Conservation (phyloP, 2,888 invertebrate species). For the Amphipyra tragopoginis region DNA sequence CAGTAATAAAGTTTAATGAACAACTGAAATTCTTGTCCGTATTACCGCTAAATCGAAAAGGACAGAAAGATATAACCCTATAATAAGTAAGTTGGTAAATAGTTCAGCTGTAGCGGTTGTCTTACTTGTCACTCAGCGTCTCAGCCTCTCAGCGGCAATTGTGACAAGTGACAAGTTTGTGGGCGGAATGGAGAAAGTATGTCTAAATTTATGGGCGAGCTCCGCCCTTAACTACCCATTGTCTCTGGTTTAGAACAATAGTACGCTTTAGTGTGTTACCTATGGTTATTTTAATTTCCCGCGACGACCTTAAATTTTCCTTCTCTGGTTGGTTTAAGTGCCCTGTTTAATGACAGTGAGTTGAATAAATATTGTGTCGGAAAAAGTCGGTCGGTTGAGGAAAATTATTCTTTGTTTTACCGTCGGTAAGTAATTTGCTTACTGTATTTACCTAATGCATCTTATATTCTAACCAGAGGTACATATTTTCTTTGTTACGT, state of each 20-base stretch:
- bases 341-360: constrained; percentile 31
- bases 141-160: constrained; percentile 46
- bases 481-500: no score
- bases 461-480: no score
- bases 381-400: constrained; percentile 33
- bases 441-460: constrained; percentile 1
- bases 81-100: constrained; percentile 19
- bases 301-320: constrained; percentile 43
- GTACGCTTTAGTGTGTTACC: constrained; percentile 44
- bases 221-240: constrained; percentile 61
- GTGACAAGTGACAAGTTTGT: constrained; percentile 63
- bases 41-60: background rate
- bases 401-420: constrained; percentile 16
- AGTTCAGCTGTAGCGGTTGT: constrained; percentile 32
- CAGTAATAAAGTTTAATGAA: no score
- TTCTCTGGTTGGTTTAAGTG: constrained; percentile 36
- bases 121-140: constrained; percentile 53
- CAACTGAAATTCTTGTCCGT: background rate
- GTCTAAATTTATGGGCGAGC: constrained; percentile 63
- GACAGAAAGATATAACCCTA: constrained; percentile 14
- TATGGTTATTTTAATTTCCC: constrained; percentile 59
- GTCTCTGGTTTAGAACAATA: constrained; percentile 57
- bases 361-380: constrained; percentile 35
- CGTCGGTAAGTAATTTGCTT: constrained; percentile 26
- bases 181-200: constrained; percentile 66